Evolutionary conservation across 2,888 invertebrate genomes (phyloP).

Genomic region (Drosophila barbarae): DNA sequence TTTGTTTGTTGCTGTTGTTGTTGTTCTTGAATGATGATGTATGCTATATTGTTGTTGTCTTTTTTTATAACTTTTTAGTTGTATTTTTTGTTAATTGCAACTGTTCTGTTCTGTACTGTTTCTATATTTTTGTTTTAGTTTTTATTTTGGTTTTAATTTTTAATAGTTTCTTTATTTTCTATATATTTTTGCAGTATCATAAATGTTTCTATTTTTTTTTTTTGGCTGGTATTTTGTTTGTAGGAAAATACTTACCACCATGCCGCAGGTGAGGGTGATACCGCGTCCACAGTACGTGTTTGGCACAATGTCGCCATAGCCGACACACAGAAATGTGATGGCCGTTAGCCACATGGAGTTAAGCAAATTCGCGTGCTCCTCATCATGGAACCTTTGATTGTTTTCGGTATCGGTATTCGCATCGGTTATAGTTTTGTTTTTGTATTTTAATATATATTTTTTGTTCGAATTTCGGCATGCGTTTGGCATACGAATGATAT

Average conservation of each 20-base stretch:
- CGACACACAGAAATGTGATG: conserved; percentile 99
- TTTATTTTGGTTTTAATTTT: conserved; percentile 12
- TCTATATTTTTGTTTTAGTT: conserved; percentile 10
- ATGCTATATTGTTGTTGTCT: conserved; percentile 39
- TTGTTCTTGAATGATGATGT: conserved; percentile 28
- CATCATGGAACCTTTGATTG: conserved; percentile 93
- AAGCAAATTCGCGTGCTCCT: conserved; percentile 98
- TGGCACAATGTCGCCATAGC: conserved; percentile 99
- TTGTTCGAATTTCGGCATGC: conserved; percentile 28
- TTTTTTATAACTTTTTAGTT: conserved; percentile 31
- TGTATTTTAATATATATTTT: background rate
- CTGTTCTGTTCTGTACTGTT: conserved; percentile 44
- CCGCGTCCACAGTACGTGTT: conserved; percentile 99
- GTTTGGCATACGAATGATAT: conserved; percentile 7
- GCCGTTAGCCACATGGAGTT: conserved; percentile 99
- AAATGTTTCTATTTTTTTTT: conserved; percentile 20
- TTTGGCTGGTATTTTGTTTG: conserved; percentile 26
- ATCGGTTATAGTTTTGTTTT: conserved; percentile 2
- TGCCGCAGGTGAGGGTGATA: conserved; percentile 98
- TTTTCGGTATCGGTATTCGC: conserved; percentile 22
- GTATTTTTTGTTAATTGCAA: conserved; percentile 22
- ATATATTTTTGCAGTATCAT: conserved; percentile 31
- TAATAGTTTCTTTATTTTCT: conserved; percentile 7
- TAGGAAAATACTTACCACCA: conserved; percentile 92
- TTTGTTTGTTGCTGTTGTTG: conserved; percentile 27